These are phyloP conservation scores for Eledona agricola DNA, from an alignment of 2,888 invertebrate genomes.

Conservation along the genomic window DNA sequence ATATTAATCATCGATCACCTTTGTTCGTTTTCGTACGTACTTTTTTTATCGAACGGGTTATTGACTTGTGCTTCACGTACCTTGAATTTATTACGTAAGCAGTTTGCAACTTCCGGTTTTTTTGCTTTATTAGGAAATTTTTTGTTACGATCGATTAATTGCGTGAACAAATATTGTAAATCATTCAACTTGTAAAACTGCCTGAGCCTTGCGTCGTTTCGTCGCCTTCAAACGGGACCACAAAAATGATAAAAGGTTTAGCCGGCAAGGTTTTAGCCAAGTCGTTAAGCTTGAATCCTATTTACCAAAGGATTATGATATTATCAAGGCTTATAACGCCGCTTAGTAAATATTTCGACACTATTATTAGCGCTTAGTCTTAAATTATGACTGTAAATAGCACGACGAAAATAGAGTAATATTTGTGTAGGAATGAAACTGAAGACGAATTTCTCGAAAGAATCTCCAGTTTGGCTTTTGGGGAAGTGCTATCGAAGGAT, in stretches of 20 bases:
- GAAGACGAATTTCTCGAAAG: constrained; percentile 80
- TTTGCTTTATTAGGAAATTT: no score
- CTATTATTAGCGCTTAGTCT: constrained; percentile 3
- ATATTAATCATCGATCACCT: no score
- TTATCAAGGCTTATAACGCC: constrained; percentile 10
- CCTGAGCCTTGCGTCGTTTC: constrained; percentile 3
- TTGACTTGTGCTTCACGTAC: background rate
- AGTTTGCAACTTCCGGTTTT: background rate
- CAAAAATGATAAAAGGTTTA: no score
- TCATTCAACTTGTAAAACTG: constrained; percentile 3
- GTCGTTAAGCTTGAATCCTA: no score
- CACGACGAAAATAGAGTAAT: no score
- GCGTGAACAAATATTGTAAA: constrained; percentile 8
- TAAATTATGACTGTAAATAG: no score
- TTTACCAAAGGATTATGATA: background rate
- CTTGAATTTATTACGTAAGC: background rate
- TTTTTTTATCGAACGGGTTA: no score
- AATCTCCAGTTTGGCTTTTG: constrained; percentile 87
- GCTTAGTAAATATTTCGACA: background rate
- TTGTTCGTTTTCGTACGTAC: no score
- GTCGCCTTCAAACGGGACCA: constrained; percentile 2
- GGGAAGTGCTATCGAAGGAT: constrained; percentile 81
- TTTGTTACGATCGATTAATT: no score
- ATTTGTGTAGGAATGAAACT: constrained; percentile 70
- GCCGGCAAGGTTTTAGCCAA: no score